phyloP scores from a whole-genome alignment of 2,888 invertebrate species.

The Ecliptopera silaceata region DNA sequence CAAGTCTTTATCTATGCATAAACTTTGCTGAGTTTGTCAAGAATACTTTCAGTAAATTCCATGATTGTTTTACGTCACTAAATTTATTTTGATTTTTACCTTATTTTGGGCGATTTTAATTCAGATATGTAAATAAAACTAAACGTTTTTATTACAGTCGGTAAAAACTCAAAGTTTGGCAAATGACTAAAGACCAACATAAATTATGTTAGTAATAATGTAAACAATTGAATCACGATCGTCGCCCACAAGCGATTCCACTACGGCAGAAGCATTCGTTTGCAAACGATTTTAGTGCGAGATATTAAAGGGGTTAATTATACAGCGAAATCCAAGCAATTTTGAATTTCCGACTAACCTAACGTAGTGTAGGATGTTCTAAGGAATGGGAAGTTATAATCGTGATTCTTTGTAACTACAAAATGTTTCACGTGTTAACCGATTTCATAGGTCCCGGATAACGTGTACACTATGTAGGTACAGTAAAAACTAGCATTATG shows the following conservation, averaged over 20 bases:
- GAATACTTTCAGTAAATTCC: not conserved
- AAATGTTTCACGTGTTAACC: too few relatives aligned
- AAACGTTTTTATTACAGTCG: not conserved
- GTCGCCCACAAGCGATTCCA: slow-evolving; percentile 31
- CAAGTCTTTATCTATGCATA: slow-evolving; percentile 3
- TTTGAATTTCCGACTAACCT: not conserved
- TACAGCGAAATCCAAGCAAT: slow-evolving; percentile 4
- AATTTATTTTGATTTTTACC: too few relatives aligned
- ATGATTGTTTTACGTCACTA: too few relatives aligned
- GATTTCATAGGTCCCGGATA: too few relatives aligned
- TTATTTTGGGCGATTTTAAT: not conserved
- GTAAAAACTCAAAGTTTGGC: not conserved
- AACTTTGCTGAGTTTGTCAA: not conserved
- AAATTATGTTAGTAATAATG: slow-evolving; percentile 56
- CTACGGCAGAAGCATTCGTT: slow-evolving; percentile 18
- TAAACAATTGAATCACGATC: slow-evolving; percentile 66
- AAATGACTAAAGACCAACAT: slow-evolving; percentile 33
- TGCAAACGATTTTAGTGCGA: slow-evolving; percentile 3
- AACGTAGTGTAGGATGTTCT: not conserved
- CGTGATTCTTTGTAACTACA: not conserved
- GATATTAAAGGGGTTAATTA: not conserved
- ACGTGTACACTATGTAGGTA: too few relatives aligned
- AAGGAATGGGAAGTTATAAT: not conserved
- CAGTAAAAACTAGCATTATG: too few relatives aligned
- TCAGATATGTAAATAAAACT: not conserved